Conservation (phyloP, 2,888 invertebrate species). For the Phaonia tiefii region DNA sequence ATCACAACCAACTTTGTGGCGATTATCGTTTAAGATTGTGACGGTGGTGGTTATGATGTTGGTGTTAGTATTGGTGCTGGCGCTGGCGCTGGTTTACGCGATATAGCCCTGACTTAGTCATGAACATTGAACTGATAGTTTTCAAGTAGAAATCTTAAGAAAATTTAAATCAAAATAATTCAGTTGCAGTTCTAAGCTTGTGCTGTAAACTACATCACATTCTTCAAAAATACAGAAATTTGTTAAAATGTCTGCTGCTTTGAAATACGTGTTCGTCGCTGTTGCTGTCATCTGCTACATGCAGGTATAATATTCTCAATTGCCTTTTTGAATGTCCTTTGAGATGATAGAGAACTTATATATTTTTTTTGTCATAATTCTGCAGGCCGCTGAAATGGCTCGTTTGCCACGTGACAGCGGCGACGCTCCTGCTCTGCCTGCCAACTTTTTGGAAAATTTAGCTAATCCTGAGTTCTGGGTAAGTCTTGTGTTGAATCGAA, state of each 20-base stretch:
- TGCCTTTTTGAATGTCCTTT: background rate
- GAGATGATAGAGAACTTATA: background rate
- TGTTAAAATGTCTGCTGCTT: slow-evolving; percentile 57
- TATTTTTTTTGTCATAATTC: slow-evolving; percentile 1
- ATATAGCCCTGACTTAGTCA: background rate
- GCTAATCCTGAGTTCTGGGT: slow-evolving; percentile 31
- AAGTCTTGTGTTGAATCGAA: background rate
- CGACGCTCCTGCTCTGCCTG: slow-evolving; percentile 16
- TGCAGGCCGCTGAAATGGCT: slow-evolving; percentile 66
- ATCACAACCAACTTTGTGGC: background rate
- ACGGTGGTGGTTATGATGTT: background rate
- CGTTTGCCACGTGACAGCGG: slow-evolving; percentile 63
- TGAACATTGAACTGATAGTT: background rate
- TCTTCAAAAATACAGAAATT: slow-evolving; percentile 18
- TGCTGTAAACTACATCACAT: slow-evolving; percentile 3
- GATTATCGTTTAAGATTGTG: background rate
- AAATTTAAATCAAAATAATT: background rate
- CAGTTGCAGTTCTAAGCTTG: slow-evolving; percentile 19
- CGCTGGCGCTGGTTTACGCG: background rate
- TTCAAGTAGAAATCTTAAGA: background rate
- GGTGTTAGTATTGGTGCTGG: background rate
- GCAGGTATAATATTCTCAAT: slow-evolving; percentile 57
- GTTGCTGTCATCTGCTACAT: slow-evolving; percentile 63
- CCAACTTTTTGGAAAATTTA: slow-evolving; percentile 7
- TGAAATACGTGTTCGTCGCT: slow-evolving; percentile 60